Conservation (phyloP, 1,140 invertebrate genomes). For the Scaptomyza graminum region DNA sequence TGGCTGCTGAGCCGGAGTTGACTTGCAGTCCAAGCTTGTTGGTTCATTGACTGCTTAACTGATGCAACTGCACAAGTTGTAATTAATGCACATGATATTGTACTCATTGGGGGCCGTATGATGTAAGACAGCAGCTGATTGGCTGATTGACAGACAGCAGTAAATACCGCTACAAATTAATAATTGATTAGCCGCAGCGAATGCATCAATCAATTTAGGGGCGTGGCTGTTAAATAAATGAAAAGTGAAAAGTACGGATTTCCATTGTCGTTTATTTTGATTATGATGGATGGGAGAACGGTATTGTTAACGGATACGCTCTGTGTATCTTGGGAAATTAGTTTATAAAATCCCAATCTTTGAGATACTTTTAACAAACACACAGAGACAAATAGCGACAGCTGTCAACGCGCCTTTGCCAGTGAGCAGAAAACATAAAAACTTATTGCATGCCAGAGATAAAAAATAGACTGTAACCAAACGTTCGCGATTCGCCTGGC, state of each 20-base stretch:
- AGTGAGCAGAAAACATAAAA: conserved; percentile 67
- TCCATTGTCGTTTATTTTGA: conserved; percentile 35
- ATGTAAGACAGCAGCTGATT: conserved; percentile 56
- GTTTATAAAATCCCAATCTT: conserved; percentile 34
- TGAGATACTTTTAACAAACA: conserved; percentile 18
- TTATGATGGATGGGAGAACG: conserved; percentile 22
- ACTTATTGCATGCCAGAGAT: conserved; percentile 59
- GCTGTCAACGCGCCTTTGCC: conserved; percentile 59
- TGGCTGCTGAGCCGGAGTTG: conserved; percentile 10
- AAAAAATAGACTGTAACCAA: conserved; percentile 20
- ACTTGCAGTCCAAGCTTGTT: background rate
- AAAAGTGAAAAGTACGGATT: conserved; percentile 67
- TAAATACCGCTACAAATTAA: conserved; percentile 49
- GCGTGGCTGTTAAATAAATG: conserved; percentile 62
- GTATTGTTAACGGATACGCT: background rate
- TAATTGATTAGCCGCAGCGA: conserved; percentile 66
- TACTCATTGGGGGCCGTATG: conserved; percentile 43
- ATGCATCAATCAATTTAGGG: conserved; percentile 55
- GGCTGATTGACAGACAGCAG: conserved; percentile 62
- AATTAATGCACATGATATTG: conserved; percentile 72
- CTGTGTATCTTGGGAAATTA: conserved; percentile 36
- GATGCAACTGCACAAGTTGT: conserved; percentile 62
- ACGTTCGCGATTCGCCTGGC: conserved; percentile 7
- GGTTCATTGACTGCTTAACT: conserved; percentile 69
- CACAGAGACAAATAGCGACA: conserved; percentile 46